A percentile compares a stretch with the other conserved stretches of the same genome.
phyloP scores from a whole-genome alignment of 2,113 vertebrate genomes.

The Polyodon spathula region DNA sequence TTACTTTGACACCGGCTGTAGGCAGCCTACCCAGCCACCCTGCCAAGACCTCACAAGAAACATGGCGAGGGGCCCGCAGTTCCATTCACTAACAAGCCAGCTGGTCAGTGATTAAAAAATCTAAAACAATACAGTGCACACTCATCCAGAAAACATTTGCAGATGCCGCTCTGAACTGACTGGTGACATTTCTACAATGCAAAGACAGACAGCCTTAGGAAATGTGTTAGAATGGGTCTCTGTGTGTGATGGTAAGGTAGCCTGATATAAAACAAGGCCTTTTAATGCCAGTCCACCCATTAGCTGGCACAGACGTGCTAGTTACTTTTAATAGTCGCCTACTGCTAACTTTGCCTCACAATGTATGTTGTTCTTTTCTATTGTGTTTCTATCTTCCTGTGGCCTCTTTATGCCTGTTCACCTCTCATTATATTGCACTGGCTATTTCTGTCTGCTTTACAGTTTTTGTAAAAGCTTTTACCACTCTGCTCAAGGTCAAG shows the following conservation, averaged over 20 bases:
- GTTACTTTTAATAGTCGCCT: not conserved
- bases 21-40: conserved; percentile 67
- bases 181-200: conserved; percentile 18
- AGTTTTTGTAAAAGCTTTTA: too few relatives aligned
- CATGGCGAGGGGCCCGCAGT: conserved; percentile 78
- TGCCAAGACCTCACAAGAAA: conserved; percentile 98
- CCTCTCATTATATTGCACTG: too few relatives aligned
- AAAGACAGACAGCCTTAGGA: conserved; percentile 13
- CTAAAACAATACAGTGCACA: conserved; percentile 68
- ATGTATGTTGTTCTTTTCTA: too few relatives aligned
- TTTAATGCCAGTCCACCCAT: conserved; percentile 53
- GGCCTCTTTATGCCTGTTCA: too few relatives aligned
- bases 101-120: conserved; percentile 93
- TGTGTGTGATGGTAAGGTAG: conserved; percentile 17
- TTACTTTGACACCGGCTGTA: conserved; percentile 65
- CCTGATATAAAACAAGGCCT: conserved; percentile 44
- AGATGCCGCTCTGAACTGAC: conserved; percentile 44
- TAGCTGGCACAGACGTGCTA: conserved; percentile 28
- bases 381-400: too few relatives aligned
- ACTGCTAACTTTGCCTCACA: too few relatives aligned
- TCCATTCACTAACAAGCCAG: conserved; percentile 87
- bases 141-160: conserved; percentile 71
- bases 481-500: too few relatives aligned
- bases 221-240: conserved; percentile 17
- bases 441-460: too few relatives aligned